Evolutionary conservation across 1,140 invertebrate genomes (phyloP).

Genomic region (Yoshiicerus persimilis): DNA sequence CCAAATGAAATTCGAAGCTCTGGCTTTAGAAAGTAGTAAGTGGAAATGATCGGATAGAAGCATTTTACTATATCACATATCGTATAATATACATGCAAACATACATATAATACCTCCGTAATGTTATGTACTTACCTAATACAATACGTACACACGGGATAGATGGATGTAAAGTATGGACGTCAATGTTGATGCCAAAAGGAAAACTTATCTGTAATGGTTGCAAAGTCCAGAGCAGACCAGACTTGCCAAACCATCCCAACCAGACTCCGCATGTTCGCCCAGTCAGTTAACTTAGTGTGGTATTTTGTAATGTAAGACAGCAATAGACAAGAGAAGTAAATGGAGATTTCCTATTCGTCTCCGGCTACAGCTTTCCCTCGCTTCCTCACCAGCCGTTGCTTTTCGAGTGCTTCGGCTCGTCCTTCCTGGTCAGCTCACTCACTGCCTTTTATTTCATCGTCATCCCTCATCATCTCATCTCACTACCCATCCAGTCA

Average conservation of each 20-base stretch:
- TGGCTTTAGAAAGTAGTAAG: neutral
- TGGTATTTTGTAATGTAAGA: neutral
- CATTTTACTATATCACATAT: neutral
- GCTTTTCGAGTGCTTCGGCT: neutral
- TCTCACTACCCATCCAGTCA: neutral
- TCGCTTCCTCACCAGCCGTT: neutral
- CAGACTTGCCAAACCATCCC: neutral
- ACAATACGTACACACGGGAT: neutral
- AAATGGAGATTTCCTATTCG: neutral
- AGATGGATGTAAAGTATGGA: neutral
- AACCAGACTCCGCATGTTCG: neutral
- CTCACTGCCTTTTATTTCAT: neutral
- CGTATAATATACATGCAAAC: neutral
- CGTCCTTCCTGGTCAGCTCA: neutral
- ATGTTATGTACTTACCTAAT: neutral
- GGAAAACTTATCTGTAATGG: neutral
- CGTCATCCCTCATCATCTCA: neutral
- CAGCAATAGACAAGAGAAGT: neutral
- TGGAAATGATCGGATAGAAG: neutral
- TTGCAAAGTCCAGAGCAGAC: neutral
- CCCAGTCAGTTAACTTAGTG: neutral
- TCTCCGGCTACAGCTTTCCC: neutral
- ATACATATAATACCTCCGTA: neutral
- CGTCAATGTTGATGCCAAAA: neutral
- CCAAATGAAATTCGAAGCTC: slow-evolving; percentile 5